Base-by-base conservation (phyloP, 2,888 invertebrate genomes). In the Acrocyrtus sp. region DNA sequence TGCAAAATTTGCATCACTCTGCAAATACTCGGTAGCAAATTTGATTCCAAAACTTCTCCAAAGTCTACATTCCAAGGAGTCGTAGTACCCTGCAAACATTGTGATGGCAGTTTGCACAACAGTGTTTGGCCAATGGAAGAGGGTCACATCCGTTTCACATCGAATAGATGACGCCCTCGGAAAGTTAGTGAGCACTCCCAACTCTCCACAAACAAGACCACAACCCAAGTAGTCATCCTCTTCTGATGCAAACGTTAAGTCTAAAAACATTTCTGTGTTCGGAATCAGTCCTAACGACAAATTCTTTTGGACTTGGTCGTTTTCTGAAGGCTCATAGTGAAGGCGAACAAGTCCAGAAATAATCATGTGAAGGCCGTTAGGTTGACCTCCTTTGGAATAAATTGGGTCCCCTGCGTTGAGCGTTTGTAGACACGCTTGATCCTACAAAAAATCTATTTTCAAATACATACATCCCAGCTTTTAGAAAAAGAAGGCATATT, bases 1-100 rank as follows among this genome's bases (percentile, higher is more conserved):
- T 21, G 41, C 56, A 41, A 34, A 57, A 10, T 67, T 56, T 0
- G 72, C 6, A 8, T 87, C 87, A 0, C 85, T 85, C 3, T 87
- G 86, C 17, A 89, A 82, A 34, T 89, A 85, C 80, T 87, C 85
- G 80, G 87, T 82, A 0, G 88, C 85, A 1, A 89, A 75, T 68
- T 88, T 87, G 50, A 88, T 87, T n/a, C 88, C 88, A 43, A 88
- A 86, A 70, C 87, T 87, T 0, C 88, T 86, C 90, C 90, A 90
- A 85, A 90, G 86, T 3, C 88, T 84, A 15, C 88, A 85, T 83
- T 88, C 87, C 12, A 89, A 82, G 0, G 88, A 87, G 56, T 82
- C 84, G 3, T 87, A 68, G 84, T 84, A 81, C 84, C 88, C 19
- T 83, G 58, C 63, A 73, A 83, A 84, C 41, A 76, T 72, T 0